phyloP scores from a whole-genome alignment of 2,113 vertebrate species.

The Silurus meridionalis region DNA sequence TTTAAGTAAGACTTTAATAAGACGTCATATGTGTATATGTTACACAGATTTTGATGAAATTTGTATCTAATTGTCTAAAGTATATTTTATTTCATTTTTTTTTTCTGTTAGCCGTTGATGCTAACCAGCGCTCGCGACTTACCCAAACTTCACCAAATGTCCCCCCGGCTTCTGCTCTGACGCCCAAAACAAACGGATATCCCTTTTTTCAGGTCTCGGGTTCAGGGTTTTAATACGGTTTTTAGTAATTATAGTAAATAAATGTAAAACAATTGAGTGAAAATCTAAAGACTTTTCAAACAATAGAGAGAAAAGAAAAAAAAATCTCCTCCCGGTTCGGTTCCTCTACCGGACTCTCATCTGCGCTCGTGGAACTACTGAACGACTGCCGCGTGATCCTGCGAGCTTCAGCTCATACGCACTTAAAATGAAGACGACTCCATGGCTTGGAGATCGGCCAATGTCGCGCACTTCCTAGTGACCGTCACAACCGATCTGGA shows the following conservation, averaged over 20 bases:
- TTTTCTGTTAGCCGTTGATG: background rate
- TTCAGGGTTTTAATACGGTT: background rate
- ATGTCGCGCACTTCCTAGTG: background rate
- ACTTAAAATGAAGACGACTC: rapidly evolving
- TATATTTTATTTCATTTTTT: background rate
- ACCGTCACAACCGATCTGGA: background rate
- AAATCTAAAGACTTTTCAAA: background rate
- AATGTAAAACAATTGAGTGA: background rate
- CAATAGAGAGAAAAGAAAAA: background rate
- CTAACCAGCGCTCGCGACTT: conserved; percentile 7
- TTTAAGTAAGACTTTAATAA: background rate
- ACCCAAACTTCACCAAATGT: background rate
- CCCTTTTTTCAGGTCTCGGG: background rate
- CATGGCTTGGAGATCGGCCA: background rate
- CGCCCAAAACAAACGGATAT: background rate
- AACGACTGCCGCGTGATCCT: conserved; percentile 3
- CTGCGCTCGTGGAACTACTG: background rate
- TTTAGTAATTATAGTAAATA: background rate
- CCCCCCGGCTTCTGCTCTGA: background rate
- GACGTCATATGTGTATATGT: background rate
- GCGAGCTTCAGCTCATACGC: background rate
- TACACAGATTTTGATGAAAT: background rate
- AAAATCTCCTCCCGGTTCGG: background rate
- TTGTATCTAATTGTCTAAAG: background rate
- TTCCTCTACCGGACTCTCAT: background rate